A percentile compares a stretch with the other conserved stretches of the same genome.
Conservation (phyloP, 2,888 invertebrate species). For the Dione juno region DNA sequence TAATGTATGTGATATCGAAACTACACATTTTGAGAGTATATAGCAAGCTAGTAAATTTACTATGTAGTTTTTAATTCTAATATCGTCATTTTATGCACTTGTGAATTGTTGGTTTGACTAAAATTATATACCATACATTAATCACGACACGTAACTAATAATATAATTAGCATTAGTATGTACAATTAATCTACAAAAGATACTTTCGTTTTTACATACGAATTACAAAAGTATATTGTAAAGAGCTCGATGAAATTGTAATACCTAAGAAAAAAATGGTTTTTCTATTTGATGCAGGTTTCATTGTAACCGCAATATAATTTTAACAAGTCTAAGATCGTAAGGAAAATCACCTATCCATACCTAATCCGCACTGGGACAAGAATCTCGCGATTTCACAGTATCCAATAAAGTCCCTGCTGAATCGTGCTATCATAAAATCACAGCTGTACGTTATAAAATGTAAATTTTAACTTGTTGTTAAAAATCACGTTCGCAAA, state of each 20-base stretch:
- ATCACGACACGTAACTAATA: no score
- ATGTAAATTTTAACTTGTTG: constrained; percentile 72
- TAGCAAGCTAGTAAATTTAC: no score
- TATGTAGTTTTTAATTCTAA: no score
- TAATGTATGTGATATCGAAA: no score
- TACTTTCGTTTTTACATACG: no score
- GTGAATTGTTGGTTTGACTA: no score
- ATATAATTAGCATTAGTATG: no score
- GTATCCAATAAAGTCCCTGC: constrained; percentile 49
- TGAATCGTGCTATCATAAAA: constrained; percentile 56
- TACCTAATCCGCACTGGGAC: constrained; percentile 19
- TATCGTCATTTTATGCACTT: no score
- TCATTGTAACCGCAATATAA: constrained; percentile 11
- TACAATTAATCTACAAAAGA: no score
- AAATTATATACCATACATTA: no score
- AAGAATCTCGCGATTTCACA: constrained; percentile 35
- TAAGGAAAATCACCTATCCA: constrained; percentile 20
- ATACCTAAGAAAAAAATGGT: constrained; percentile 4
- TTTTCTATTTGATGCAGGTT: neutral
- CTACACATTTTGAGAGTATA: no score
- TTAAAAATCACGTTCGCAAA: constrained; percentile 75
- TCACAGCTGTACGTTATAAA: constrained; percentile 62
- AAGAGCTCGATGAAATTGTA: neutral
- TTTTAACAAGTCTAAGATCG: constrained; percentile 21
- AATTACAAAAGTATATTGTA: neutral